phyloP scores from a whole-genome alignment of 1,140 invertebrate species.

The Campoletis sonorensis region DNA sequence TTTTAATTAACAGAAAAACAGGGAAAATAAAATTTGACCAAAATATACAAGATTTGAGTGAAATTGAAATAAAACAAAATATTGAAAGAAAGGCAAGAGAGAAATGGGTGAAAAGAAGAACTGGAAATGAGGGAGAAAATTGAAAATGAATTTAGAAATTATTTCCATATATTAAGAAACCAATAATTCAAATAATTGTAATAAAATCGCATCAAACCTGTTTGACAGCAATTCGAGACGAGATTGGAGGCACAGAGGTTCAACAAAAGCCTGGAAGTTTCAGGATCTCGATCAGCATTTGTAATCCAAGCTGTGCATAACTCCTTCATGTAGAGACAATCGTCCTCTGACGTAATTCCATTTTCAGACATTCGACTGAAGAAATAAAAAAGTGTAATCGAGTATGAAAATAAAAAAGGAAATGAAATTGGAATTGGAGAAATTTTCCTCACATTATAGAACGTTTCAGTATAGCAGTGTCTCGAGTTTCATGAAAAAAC shows the following conservation, averaged over 20 bases:
- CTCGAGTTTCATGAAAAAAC: constrained; percentile 53
- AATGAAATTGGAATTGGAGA: not conserved
- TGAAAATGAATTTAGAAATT: too few species aligned
- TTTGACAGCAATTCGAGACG: not conserved
- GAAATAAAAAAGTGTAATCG: not conserved
- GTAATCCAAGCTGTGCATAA: constrained; percentile 40
- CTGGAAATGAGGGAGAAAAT: too few species aligned
- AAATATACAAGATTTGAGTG: too few species aligned
- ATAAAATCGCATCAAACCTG: not conserved
- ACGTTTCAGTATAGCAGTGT: constrained; percentile 54
- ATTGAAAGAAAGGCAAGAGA: too few species aligned
- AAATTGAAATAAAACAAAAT: too few species aligned
- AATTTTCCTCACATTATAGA: constrained; percentile 50
- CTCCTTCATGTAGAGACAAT: constrained; percentile 26
- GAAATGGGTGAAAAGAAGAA: too few species aligned
- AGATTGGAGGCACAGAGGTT: constrained; percentile 26
- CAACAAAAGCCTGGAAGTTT: constrained; percentile 35
- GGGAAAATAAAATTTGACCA: too few species aligned
- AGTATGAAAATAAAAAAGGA: too few species aligned
- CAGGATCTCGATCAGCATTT: constrained; percentile 27
- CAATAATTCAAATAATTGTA: not conserved
- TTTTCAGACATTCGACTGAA: not conserved
- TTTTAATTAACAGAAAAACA: too few species aligned
- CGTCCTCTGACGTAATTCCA: constrained; percentile 24
- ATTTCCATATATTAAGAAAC: too few species aligned